A percentile compares a stretch with the other conserved stretches of the same genome.
Conservation (phyloP, 2,113 vertebrate species). For the Pan troglodytes region NHGRI_mPanTro3-v2.1_pri NC_072402.2:95439001-95439500, state of each 20-base stretch:
- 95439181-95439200: not conserved
- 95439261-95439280: not conserved
- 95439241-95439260: not conserved
- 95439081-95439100: not conserved
- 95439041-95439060: not conserved
- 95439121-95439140: not conserved
- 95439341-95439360: not conserved
- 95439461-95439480: constrained; percentile 34
- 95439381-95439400: not conserved
- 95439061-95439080: not conserved
- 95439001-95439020: not conserved
- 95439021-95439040: not conserved
- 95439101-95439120: not conserved
- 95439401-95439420: not conserved
- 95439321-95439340: not conserved
- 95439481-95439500: not conserved
- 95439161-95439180: not conserved
- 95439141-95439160: not conserved
- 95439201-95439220: not conserved
- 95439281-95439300: not conserved
- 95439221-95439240: not conserved
- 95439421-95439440: not conserved
- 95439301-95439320: not conserved
- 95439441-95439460: not conserved
- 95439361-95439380: not conserved